phyloP scores from a whole-genome alignment of 2,113 vertebrate genomes.

The Barnardius zonarius region DNA sequence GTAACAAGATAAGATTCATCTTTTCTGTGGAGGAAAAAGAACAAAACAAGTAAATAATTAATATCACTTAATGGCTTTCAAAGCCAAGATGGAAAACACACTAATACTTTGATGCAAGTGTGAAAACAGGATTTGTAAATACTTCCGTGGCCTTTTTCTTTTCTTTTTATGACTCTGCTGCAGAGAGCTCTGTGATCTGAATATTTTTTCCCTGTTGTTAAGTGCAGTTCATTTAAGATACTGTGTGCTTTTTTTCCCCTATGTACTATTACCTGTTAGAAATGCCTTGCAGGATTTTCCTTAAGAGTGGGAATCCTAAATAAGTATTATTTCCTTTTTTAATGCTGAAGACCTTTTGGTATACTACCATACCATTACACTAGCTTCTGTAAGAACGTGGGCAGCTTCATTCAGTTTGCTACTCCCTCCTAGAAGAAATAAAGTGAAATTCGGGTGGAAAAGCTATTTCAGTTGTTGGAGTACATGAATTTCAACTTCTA shows the following conservation, averaged over 20 bases:
- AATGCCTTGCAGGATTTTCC: not conserved
- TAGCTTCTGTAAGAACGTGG: not conserved
- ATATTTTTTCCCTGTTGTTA: not conserved
- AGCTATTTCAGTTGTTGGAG: not conserved
- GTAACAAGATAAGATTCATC: not conserved
- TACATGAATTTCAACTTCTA: not conserved
- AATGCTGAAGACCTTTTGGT: not conserved
- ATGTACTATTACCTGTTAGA: not conserved
- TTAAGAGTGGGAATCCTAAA: not conserved
- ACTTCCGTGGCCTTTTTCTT: not conserved
- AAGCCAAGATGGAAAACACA: not conserved
- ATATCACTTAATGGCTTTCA: constrained; percentile 46
- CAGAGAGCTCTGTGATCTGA: not conserved
- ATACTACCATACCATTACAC: not conserved
- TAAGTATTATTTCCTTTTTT: not conserved
- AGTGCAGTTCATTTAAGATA: constrained; percentile 28
- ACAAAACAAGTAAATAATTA: constrained; percentile 40
- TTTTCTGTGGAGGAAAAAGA: not conserved
- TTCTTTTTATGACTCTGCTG: not conserved
- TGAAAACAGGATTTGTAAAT: constrained; percentile 14
- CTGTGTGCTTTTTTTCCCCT: not conserved
- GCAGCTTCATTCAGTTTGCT: not conserved
- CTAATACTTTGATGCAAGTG: not conserved
- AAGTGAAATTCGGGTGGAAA: not conserved
- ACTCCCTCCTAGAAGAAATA: not conserved